These are phyloP conservation scores for Brachionus rotundiformis DNA, from an alignment of 1,140 invertebrate species.

Conservation along the genomic window DNA sequence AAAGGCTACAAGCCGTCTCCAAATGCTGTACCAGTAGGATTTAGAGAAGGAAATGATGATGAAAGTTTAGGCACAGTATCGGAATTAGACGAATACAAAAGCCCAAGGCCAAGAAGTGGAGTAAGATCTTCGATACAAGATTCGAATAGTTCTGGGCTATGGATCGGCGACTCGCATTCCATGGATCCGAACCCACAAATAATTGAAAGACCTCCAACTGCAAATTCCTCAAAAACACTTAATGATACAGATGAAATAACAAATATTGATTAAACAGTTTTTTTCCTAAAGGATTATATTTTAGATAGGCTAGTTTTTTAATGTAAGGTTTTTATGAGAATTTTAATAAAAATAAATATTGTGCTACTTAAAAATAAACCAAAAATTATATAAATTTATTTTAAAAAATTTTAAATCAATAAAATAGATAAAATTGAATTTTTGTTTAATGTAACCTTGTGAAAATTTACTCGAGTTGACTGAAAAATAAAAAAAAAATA, in stretches of 20 bases:
- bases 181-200: neutral
- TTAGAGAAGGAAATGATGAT: conserved; percentile 1
- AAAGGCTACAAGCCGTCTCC: neutral
- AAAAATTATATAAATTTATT: neutral
- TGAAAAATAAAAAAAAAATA: too few relatives aligned
- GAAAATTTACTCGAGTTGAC: too few relatives aligned
- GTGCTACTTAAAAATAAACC: neutral
- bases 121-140: conserved; percentile 34
- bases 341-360: neutral
- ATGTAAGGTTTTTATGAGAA: neutral
- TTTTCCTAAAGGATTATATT: neutral
- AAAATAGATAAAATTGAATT: too few relatives aligned
- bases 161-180: conserved; percentile 21
- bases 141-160: conserved; percentile 32
- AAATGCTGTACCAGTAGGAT: neutral
- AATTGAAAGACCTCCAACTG: conserved; percentile 8
- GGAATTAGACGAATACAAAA: neutral
- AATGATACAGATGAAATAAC: conserved; percentile 48
- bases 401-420: too few relatives aligned
- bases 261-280: conserved; percentile 43
- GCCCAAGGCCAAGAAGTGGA: neutral
- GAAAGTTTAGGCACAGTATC: conserved; percentile 27
- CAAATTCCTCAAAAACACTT: conserved; percentile 23
- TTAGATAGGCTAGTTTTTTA: conserved; percentile 17
- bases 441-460: too few relatives aligned